These are phyloP conservation scores for Eurosta solidaginis DNA, from an alignment of 1,140 invertebrate species.

Conservation along the genomic window DNA sequence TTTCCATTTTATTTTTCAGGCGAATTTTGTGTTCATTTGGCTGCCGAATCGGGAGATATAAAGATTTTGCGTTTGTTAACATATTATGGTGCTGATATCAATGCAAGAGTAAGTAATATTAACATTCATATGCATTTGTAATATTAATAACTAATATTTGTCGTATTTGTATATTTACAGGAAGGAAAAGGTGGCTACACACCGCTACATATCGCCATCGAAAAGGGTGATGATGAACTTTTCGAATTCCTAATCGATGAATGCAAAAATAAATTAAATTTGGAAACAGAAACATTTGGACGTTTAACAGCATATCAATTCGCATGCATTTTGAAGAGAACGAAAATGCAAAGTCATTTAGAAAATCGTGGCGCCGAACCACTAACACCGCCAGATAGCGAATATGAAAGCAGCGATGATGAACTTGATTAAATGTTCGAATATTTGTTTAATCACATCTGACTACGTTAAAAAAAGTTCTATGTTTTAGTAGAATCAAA, in stretches of 20 bases:
- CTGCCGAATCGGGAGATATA: conserved; percentile 71
- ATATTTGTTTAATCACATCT: neutral
- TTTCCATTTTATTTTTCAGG: no score
- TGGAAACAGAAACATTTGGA: conserved; percentile 66
- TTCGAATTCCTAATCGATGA: conserved; percentile 69
- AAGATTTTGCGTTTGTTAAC: conserved; percentile 76
- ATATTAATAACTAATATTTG: neutral
- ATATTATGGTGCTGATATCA: conserved; percentile 78
- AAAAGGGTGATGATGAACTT: conserved; percentile 68
- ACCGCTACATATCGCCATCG: conserved; percentile 81
- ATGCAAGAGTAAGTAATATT: conserved; percentile 69
- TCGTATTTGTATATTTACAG: conserved; percentile 43
- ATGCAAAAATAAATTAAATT: conserved; percentile 63
- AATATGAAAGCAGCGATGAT: conserved; percentile 60
- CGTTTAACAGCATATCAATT: conserved; percentile 71
- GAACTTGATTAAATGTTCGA: conserved; percentile 50
- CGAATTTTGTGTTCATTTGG: conserved; percentile 82
- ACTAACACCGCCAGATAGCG: conserved; percentile 60
- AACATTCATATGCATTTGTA: neutral
- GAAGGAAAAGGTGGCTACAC: conserved; percentile 80
- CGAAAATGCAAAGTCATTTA: conserved; percentile 61
- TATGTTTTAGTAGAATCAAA: conserved; percentile 6
- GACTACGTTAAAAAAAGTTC: no score
- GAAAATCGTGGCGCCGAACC: conserved; percentile 60
- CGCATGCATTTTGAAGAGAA: conserved; percentile 59